Evolutionary conservation across 2,797 vertebrate species (phyloP).

Genomic region (Paramormyrops hopkinsi): DNA sequence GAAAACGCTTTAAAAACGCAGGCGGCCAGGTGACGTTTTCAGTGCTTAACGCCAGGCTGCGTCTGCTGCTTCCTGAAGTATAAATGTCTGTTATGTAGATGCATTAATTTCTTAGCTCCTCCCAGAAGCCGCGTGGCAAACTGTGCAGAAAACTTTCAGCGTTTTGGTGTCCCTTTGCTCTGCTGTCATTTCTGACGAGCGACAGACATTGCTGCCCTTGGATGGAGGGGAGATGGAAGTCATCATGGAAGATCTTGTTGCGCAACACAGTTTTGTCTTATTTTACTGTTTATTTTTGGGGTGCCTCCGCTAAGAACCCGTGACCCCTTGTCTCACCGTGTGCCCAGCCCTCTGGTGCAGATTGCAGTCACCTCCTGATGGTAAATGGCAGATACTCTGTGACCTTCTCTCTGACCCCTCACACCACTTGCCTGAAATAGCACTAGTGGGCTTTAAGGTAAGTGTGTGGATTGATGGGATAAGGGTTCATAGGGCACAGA

Average conservation of each 20-base stretch:
- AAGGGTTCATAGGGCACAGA: background rate
- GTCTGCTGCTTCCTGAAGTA: constrained; percentile 1
- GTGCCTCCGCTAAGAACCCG: background rate
- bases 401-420: background rate
- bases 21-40: background rate
- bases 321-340: background rate
- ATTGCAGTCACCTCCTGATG: background rate
- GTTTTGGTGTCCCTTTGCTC: background rate
- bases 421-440: background rate
- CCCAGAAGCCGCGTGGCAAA: background rate
- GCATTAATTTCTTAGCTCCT: background rate
- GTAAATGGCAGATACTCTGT: background rate
- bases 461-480: background rate
- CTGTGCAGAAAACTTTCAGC: background rate
- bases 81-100: constrained; percentile 21
- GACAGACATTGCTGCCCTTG: background rate
- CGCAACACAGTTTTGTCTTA: background rate
- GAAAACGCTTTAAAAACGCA: background rate
- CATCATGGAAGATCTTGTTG: background rate
- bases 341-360: background rate
- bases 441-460: background rate
- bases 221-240: background rate
- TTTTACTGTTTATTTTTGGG: background rate
- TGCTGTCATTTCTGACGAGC: background rate
- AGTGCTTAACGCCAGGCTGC: background rate